These are phyloP conservation scores for Stenodera caucasica DNA, from an alignment of 2,888 invertebrate species.

Conservation along the genomic window DNA sequence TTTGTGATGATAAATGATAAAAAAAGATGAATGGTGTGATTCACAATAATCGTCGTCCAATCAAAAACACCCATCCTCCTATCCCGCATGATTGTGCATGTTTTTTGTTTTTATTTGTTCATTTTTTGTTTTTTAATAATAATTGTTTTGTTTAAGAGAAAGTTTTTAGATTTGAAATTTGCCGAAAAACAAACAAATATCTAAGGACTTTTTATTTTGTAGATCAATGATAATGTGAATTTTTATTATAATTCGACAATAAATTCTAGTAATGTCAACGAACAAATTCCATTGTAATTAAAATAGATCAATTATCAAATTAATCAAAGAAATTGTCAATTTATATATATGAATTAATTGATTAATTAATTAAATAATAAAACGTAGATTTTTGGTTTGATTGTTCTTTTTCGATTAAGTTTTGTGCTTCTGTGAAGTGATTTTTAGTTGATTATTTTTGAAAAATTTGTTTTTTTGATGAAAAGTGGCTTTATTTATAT, in stretches of 20 bases:
- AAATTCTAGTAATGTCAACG: constrained; percentile 27
- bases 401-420: constrained; percentile 8
- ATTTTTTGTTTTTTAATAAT: constrained; percentile 17
- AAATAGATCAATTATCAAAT: constrained; percentile 13
- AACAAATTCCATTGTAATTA: constrained; percentile 23
- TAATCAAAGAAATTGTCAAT: constrained; percentile 23
- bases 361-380: constrained; percentile 18
- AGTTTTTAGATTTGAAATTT: constrained; percentile 18
- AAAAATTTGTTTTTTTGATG: constrained; percentile 47
- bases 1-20: not conserved
- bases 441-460: not conserved
- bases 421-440: constrained; percentile 28
- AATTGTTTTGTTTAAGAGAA: constrained; percentile 21
- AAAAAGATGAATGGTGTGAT: too few species aligned
- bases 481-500: constrained; percentile 48
- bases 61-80: too few species aligned
- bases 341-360: constrained; percentile 14
- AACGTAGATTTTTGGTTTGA: constrained; percentile 16
- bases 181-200: constrained; percentile 7
- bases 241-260: constrained; percentile 37
- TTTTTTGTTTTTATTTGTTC: not conserved
- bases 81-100: constrained; percentile 7
- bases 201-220: constrained; percentile 15
- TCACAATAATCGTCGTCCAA: too few species aligned
- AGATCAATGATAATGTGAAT: constrained; percentile 12